Evolutionary conservation across 1,140 invertebrate species (phyloP).

Genomic region (Brachionus paranguensis): DNA sequence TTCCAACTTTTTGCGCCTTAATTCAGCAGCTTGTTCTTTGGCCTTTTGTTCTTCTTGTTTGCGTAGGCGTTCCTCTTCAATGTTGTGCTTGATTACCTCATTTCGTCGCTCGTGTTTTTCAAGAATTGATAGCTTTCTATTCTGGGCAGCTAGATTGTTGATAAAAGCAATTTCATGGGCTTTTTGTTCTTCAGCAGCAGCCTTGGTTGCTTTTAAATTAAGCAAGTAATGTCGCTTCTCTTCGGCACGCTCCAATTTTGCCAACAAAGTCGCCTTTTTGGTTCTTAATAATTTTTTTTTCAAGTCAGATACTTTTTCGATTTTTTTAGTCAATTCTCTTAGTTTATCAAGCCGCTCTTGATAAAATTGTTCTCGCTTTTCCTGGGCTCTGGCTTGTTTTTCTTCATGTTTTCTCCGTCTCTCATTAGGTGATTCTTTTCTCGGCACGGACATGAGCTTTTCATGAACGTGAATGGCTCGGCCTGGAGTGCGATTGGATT

Average conservation of each 20-base stretch:
- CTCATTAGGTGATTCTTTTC: slow-evolving; percentile 61
- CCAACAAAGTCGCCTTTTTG: slow-evolving; percentile 73
- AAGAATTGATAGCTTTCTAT: slow-evolving; percentile 73
- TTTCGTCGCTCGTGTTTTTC: slow-evolving; percentile 65
- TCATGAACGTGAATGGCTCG: slow-evolving; percentile 82
- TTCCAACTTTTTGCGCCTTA: slow-evolving; percentile 74
- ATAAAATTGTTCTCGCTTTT: slow-evolving; percentile 66
- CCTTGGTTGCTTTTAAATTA: slow-evolving; percentile 79
- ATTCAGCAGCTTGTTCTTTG: slow-evolving; percentile 83
- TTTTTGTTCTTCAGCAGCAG: slow-evolving; percentile 94
- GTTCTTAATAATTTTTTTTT: slow-evolving; percentile 79
- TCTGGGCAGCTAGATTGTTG: slow-evolving; percentile 88
- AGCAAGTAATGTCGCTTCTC: slow-evolving; percentile 77
- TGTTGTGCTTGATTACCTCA: slow-evolving; percentile 67
- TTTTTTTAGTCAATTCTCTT: slow-evolving; percentile 75
- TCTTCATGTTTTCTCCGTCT: slow-evolving; percentile 62
- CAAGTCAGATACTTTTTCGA: slow-evolving; percentile 72
- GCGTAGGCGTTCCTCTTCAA: slow-evolving; percentile 65
- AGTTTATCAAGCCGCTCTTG: slow-evolving; percentile 77
- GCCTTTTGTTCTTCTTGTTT: slow-evolving; percentile 82
- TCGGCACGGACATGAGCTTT: slow-evolving; percentile 80
- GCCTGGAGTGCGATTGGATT: slow-evolving; percentile 67
- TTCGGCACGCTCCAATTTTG: slow-evolving; percentile 77
- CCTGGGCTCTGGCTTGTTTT: slow-evolving; percentile 68
- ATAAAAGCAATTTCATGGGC: slow-evolving; percentile 78